These are phyloP conservation scores for Haemorhous mexicanus DNA, from an alignment of 2,113 vertebrate species.

Conservation along the genomic window DNA sequence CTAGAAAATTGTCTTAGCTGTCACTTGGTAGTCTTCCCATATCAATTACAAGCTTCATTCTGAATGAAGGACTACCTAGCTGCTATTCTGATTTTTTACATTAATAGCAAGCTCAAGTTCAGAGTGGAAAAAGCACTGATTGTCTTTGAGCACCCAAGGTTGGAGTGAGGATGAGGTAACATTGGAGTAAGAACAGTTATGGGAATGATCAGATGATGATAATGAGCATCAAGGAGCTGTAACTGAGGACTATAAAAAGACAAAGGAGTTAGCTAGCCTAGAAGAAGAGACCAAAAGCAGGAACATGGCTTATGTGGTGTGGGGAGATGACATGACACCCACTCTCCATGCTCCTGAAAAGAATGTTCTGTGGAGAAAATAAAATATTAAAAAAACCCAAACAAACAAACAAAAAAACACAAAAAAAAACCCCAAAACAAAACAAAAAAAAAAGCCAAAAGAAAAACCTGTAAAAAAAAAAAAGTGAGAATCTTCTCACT, in stretches of 20 bases:
- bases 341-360: background rate
- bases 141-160: background rate
- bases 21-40: background rate
- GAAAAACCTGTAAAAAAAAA: background rate
- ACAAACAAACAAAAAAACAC: too few relatives aligned
- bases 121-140: background rate
- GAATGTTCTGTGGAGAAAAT: background rate
- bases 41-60: background rate
- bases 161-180: background rate
- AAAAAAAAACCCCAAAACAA: too few relatives aligned
- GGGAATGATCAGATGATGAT: background rate
- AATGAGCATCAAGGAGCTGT: background rate
- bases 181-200: background rate
- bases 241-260: background rate
- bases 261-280: background rate
- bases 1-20: background rate
- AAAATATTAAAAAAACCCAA: background rate
- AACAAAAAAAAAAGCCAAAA: too few relatives aligned
- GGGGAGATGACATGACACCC: fast-evolving
- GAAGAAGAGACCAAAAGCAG: background rate
- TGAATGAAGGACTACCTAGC: background rate
- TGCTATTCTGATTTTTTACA: background rate
- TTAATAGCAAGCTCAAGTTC: background rate
- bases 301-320: background rate
- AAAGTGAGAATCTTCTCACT: background rate